These are phyloP conservation scores for Lates japonicus DNA, from an alignment of 2,797 vertebrate genomes.

Conservation along the genomic window DNA sequence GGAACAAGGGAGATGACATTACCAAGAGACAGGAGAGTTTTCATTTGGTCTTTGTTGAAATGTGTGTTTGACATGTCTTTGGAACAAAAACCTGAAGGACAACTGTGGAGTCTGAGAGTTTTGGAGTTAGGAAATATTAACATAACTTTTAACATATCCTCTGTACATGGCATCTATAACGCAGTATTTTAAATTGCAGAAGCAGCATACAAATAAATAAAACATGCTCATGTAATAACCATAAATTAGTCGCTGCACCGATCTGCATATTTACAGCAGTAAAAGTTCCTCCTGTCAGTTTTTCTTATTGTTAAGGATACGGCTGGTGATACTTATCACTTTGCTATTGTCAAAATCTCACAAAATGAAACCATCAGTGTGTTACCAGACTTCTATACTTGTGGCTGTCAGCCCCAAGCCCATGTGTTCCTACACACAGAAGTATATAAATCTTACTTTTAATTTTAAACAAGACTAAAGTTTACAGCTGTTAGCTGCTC, in stretches of 20 bases:
- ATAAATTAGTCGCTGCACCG: constrained; percentile 21
- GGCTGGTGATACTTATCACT: neutral
- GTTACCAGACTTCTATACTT: no score
- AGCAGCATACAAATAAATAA: constrained; percentile 29
- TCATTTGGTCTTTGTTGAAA: constrained; percentile 14
- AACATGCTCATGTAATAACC: constrained; percentile 31
- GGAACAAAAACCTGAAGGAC: constrained; percentile 4
- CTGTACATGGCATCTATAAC: constrained; percentile 7
- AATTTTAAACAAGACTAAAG: neutral
- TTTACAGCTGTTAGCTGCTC: neutral
- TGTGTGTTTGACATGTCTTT: constrained; percentile 14
- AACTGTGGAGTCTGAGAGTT: neutral
- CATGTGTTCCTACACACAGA: neutral
- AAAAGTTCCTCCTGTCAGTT: neutral
- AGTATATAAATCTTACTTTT: neutral
- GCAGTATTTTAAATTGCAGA: constrained; percentile 51
- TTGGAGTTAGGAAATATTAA: constrained; percentile 13
- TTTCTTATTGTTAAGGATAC: neutral
- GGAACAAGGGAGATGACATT: neutral
- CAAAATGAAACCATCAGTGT: neutral
- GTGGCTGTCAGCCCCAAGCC: neutral
- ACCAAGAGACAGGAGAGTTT: neutral
- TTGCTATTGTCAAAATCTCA: constrained; percentile 2
- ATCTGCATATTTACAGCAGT: constrained; percentile 39
- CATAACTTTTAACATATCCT: constrained; percentile 5